A percentile compares a stretch with the other conserved stretches of the same genome.
Evolutionary conservation across 2,113 vertebrate genomes (phyloP).

Genomic region (Panthera uncia): DNA sequence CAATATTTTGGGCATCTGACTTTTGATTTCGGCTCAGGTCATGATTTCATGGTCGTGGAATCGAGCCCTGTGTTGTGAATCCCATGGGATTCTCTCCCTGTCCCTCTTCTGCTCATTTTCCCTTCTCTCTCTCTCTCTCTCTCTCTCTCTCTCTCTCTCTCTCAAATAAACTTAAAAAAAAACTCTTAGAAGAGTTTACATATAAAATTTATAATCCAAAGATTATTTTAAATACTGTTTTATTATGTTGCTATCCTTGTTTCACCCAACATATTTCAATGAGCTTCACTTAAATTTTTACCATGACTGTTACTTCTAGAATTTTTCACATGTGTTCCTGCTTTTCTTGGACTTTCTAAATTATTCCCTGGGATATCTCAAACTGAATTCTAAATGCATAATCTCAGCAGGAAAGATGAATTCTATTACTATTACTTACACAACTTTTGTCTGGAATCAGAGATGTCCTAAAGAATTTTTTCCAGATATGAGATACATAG

Average conservation of each 20-base stretch:
- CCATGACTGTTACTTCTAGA: neutral
- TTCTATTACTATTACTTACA: neutral
- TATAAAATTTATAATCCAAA: neutral
- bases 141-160: too few relatives aligned
- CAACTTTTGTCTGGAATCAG: neutral
- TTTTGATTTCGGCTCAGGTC: too few relatives aligned
- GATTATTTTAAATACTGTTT: conserved; percentile 11
- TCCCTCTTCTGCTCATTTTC: too few relatives aligned
- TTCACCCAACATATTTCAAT: neutral
- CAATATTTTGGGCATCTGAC: too few relatives aligned
- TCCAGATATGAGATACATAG: neutral
- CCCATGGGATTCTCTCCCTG: too few relatives aligned
- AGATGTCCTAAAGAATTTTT: conserved; percentile 15
- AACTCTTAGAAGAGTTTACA: neutral
- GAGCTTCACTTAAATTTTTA: conserved; percentile 37
- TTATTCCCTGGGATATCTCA: neutral
- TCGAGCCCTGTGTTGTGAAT: too few relatives aligned
- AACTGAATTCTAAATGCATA: conserved; percentile 48
- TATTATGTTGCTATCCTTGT: neutral
- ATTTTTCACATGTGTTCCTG: neutral
- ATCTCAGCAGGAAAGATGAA: neutral
- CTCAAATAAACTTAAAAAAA: too few relatives aligned
- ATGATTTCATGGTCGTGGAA: too few relatives aligned
- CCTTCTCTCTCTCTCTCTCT: too few relatives aligned
- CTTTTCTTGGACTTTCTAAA: conserved; percentile 49